These are phyloP conservation scores for Lingula anatina DNA, from an alignment of 2,888 invertebrate species.

Conservation along the genomic window DNA sequence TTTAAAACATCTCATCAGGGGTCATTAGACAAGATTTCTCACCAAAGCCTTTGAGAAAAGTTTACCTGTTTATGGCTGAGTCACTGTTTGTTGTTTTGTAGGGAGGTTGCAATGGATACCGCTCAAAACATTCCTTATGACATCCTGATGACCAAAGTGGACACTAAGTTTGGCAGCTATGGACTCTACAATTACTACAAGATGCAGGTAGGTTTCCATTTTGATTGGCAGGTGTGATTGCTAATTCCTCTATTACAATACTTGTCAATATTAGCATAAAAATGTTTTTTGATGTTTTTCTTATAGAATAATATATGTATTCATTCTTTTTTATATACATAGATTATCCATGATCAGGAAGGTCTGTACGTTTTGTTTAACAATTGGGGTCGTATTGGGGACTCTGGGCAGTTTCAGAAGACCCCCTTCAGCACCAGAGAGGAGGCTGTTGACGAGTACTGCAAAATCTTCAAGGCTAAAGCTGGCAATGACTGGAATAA, in stretches of 20 bases:
- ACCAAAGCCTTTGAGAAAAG: no score
- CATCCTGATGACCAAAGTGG: slow-evolving; percentile 55
- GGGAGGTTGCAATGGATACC: slow-evolving; percentile 49
- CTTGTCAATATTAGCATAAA: no score
- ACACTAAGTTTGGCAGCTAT: slow-evolving; percentile 50
- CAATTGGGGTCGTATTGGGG: slow-evolving; percentile 58
- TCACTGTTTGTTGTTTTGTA: slow-evolving; percentile 20
- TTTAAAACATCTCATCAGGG: no score
- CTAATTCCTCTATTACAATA: no score
- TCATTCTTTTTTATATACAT: no score
- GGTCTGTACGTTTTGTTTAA: slow-evolving; percentile 57
- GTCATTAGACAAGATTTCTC: no score
- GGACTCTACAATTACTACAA: slow-evolving; percentile 59
- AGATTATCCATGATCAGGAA: no score
- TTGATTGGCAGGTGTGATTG: neutral
- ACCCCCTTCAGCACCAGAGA: slow-evolving; percentile 53
- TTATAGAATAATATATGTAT: no score
- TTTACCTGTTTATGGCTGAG: no score
- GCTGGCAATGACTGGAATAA: slow-evolving; percentile 55
- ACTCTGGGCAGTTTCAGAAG: slow-evolving; percentile 54
- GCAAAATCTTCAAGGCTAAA: slow-evolving; percentile 56
- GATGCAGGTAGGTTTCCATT: slow-evolving; percentile 52
- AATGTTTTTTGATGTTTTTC: no score
- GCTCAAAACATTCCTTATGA: slow-evolving; percentile 49
- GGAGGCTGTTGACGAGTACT: slow-evolving; percentile 56